Percentiles rank a stretch among this genome's conserved stretches.
Evolutionary conservation across 2,113 vertebrate genomes (phyloP).

Genomic region (Triplophysa dalaica): DNA sequence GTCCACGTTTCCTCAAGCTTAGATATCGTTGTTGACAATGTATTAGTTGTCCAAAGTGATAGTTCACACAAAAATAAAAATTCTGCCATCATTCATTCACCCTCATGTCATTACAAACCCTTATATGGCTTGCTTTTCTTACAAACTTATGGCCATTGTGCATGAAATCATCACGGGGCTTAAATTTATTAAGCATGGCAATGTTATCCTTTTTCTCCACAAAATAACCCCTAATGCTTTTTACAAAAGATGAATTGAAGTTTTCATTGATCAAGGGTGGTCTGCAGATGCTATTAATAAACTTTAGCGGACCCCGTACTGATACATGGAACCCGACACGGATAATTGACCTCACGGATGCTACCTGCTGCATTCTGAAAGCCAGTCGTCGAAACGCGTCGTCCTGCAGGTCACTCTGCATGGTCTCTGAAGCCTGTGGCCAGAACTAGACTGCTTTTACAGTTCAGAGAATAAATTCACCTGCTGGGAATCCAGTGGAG

Average conservation of each 20-base stretch:
- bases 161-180: no score
- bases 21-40: no score
- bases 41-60: no score
- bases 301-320: slow-evolving; percentile 39
- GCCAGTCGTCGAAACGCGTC: slow-evolving; percentile 27
- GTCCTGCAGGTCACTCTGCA: slow-evolving; percentile 26
- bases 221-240: background rate
- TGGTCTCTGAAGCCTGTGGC: slow-evolving; percentile 15
- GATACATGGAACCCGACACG: slow-evolving; percentile 31
- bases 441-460: slow-evolving; percentile 39
- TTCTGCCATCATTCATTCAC: no score
- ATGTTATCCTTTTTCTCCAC: background rate
- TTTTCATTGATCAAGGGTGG: background rate
- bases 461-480: slow-evolving; percentile 30
- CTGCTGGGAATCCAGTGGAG: slow-evolving; percentile 38
- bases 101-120: no score
- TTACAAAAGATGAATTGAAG: slow-evolving; percentile 10
- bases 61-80: no score
- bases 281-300: slow-evolving; percentile 40
- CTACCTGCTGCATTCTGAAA: slow-evolving; percentile 39
- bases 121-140: no score
- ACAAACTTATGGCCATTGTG: no score
- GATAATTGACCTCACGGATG: slow-evolving; percentile 41
- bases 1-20: no score
- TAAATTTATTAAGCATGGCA: no score